Percentiles rank a stretch among this genome's conserved stretches.
These are phyloP conservation scores for Seladonia tumulorum DNA, from an alignment of 2,888 invertebrate genomes.

Conservation along the genomic window DNA sequence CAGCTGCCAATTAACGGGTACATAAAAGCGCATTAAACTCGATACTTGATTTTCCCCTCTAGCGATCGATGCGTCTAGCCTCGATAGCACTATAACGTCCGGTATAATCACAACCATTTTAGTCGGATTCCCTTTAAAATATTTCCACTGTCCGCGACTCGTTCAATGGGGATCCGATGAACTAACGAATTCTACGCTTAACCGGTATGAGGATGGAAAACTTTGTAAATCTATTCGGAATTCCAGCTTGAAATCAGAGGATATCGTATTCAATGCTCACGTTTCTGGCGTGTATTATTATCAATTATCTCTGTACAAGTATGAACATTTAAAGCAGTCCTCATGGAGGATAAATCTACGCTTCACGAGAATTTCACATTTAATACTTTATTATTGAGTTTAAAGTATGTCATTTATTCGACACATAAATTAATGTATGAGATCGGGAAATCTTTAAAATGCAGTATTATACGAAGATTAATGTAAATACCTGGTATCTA, in stretches of 20 bases:
- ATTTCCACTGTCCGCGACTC: constrained; percentile 18
- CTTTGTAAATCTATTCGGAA: not conserved
- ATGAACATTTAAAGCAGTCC: not conserved
- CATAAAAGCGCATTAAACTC: constrained; percentile 29
- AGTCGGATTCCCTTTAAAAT: constrained; percentile 37
- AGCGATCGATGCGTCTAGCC: constrained; percentile 24
- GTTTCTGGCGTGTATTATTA: not conserved
- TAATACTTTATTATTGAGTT: not conserved
- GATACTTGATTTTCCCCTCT: constrained; percentile 15
- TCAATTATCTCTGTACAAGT: not conserved
- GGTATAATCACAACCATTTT: constrained; percentile 18
- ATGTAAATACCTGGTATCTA: not conserved
- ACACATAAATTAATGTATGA: not conserved
- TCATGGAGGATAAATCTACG: not conserved
- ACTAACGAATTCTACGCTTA: constrained; percentile 18
- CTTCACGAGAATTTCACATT: not conserved
- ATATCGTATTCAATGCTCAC: not conserved
- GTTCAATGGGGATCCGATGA: constrained; percentile 17
- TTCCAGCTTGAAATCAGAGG: not conserved
- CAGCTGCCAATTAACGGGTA: constrained; percentile 36
- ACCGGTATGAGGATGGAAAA: not conserved
- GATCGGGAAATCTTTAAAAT: not conserved
- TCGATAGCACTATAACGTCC: not conserved
- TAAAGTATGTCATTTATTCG: not conserved
- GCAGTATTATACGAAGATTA: not conserved